These are phyloP conservation scores for Desmodus rotundus DNA, from an alignment of 2,113 vertebrate species.

Conservation along the genomic window DNA sequence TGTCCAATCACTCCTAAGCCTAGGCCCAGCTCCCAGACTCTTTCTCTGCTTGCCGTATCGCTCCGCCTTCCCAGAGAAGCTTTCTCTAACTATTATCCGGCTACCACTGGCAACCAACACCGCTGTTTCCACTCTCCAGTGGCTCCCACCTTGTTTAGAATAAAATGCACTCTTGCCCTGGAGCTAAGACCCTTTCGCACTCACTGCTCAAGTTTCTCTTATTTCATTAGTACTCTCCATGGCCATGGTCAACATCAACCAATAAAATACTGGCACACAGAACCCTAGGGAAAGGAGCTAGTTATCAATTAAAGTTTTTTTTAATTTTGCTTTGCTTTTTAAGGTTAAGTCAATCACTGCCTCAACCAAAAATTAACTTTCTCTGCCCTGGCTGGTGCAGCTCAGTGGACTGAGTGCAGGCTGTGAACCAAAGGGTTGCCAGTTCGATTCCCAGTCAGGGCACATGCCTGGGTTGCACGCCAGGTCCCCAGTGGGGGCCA, in stretches of 20 bases:
- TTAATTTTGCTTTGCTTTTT: constrained; percentile 10
- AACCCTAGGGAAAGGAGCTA: neutral
- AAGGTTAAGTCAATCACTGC: neutral
- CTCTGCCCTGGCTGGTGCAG: neutral
- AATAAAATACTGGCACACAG: neutral
- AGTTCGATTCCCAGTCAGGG: no score
- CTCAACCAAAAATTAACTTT: neutral
- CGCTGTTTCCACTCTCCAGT: neutral
- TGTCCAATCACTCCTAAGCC: neutral
- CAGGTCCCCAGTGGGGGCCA: no score
- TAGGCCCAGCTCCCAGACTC: neutral
- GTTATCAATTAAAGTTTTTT: neutral
- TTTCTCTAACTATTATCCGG: neutral
- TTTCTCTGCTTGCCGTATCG: no score
- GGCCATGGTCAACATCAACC: neutral
- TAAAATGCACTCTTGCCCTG: neutral
- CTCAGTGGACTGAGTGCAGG: no score
- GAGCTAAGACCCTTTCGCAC: neutral
- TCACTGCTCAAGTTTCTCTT: neutral
- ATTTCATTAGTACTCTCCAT: neutral
- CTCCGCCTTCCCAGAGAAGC: neutral
- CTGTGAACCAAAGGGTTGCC: no score
- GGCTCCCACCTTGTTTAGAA: neutral
- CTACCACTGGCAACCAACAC: neutral
- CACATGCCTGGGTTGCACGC: no score